Base-by-base conservation (phyloP, 1,140 invertebrate genomes). In the Cheumatopsyche charites region DNA sequence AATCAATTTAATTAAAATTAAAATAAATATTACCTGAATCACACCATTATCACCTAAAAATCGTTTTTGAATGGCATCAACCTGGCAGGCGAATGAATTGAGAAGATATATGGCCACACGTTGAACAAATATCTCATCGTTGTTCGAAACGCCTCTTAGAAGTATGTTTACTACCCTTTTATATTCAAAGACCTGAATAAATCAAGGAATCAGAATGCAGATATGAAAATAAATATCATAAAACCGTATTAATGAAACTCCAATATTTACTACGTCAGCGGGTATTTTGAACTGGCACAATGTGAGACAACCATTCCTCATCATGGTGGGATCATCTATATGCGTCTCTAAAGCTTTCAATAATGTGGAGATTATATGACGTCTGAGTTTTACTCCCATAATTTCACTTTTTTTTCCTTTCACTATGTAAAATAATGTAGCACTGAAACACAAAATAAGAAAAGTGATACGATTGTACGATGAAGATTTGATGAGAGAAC, bases 241-340 rank as follows among this genome's bases (percentile, higher is more conserved):
- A 62, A 12, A 19, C n/a, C 7, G 9, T n/a, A 17, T 15, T 58
- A 15, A 15, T 21, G 9, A 58, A 58, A 17, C n/a, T 15, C 7
- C 52, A 15, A 1, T 41, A 89, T 90, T 87, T 86, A 97, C 94
- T 78, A 98, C 93, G 88, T 98, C 96, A 75, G 90, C 88, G 21
- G 96, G 96, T 82, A 98, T 95, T 79, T 91, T 93, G 79, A 98
- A 97, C 82, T 98, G 94, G 79, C 94, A 98, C 4, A 98, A 84
- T 0, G 94, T 96, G 52, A 98, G 86, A 82, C 96, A 98, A 55
- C 95, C 94, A 84, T 98, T 98, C 63, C 95, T 85, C 88, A 98
- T 92, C 94, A 98, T 96, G 6, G 93, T 95, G 74, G 93, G 90
- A 80, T 97, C 94, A 61, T 89, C 87, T 76, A 88, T 86, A 79